Evolutionary conservation across 2,113 vertebrate species (phyloP), one percentile per base, ranked within the genome.

Genomic region (Epinephelus cyanopodus): DNA sequence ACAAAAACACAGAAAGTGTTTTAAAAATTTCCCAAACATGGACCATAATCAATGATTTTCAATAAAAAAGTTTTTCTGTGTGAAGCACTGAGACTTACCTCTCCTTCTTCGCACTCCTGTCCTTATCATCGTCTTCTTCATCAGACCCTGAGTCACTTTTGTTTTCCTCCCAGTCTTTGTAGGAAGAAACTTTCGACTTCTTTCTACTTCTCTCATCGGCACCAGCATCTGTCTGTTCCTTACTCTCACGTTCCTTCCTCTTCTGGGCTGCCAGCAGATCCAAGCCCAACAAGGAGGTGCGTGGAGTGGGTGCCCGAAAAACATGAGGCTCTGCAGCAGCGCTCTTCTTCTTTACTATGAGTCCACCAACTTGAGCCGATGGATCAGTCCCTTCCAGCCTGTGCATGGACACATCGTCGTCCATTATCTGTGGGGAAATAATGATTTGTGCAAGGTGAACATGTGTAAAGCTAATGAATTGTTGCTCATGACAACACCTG

Each of bases 181-280:
- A 97, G 1, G 97, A 97, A 6, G 96, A 92, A 39, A 97, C 79
- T 66, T 95, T 97, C 33, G 97, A 96, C 79, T 96, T 96, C 87
- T 98, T 98, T 8, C 79, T 93, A 8, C 50, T 76, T 58, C 52
- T 79, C 6, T 94, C 94, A 57, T 95, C 93, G 1, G 75, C 81
- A 9, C 89, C 21, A 45, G 88, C 91, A 39, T 96, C 95, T 1
- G 81, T 84, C n/a, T 91, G 92, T 10, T 94, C 95, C 76, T 96
- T 97, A 57, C 93, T 96, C 83, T 98, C 96, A 1, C 97, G 95
- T 68, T 99, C 97, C 87, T 96, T 97, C 63, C 98, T 96, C 81
- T 99, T 99, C 93, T 98, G 96, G 1, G 97, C 97, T 13, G 98
- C 98, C 83, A 99, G 84, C n/a, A 97, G 90, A 87, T 99, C 98